phyloP scores from a whole-genome alignment of 2,113 vertebrate species.

The Piprites chloris region DNA sequence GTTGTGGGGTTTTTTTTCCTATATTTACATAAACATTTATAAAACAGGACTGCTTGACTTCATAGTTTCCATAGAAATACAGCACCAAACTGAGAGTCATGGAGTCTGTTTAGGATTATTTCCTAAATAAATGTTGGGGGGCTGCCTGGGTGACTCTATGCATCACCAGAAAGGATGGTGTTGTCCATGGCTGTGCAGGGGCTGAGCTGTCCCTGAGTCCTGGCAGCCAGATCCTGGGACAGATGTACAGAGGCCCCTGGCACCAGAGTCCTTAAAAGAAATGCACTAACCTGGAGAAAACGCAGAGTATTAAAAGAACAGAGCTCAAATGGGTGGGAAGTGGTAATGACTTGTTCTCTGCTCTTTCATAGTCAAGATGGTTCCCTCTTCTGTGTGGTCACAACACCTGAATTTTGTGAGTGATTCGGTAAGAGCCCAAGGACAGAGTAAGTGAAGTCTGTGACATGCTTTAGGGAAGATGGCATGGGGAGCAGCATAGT shows the following conservation, averaged over 20 bases:
- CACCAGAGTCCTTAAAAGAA: neutral
- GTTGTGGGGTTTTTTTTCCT: neutral
- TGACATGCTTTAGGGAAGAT: neutral
- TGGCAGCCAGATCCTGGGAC: fast-evolving
- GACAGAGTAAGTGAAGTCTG: neutral
- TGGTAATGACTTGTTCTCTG: neutral
- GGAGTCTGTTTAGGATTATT: neutral
- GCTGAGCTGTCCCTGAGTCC: neutral
- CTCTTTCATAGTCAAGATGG: neutral
- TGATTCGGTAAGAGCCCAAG: neutral
- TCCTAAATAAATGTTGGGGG: neutral
- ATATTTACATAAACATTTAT: neutral
- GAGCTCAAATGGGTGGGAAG: neutral
- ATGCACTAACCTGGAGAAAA: neutral
- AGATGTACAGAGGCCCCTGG: fast-evolving
- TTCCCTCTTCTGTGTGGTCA: neutral
- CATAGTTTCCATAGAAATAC: neutral
- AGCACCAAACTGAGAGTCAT: neutral
- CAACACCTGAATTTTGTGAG: neutral
- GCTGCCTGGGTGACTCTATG: fast-evolving
- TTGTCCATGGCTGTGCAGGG: fast-evolving
- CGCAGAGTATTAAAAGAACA: neutral
- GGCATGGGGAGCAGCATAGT: neutral
- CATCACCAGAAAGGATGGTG: neutral
- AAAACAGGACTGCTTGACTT: neutral